Percentiles rank a stretch among this genome's conserved stretches.
Evolutionary conservation across 2,797 vertebrate species (phyloP).

Genomic region (Numenius phaeopus): DNA sequence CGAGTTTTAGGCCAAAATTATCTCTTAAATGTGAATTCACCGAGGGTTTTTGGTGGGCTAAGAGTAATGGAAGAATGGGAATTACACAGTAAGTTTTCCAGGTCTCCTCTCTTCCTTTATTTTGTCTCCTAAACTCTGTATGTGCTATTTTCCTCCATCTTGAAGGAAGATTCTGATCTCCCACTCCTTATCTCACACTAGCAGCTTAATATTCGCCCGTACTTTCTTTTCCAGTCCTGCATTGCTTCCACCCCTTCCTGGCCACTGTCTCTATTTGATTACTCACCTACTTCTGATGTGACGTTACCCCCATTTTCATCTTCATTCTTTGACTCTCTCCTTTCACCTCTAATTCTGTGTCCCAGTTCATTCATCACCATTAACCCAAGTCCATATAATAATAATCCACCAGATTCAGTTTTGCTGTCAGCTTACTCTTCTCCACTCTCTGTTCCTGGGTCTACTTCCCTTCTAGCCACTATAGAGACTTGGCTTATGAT

Average conservation of each 20-base stretch:
- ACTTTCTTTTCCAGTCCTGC: background rate
- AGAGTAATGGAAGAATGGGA: background rate
- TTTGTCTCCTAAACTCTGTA: background rate
- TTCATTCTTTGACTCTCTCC: background rate
- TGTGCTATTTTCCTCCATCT: background rate
- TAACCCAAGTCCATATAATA: background rate
- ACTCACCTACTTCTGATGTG: background rate
- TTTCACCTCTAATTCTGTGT: background rate
- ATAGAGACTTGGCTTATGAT: accelerated
- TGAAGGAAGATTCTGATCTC: background rate
- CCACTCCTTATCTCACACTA: background rate
- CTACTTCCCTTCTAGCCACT: background rate
- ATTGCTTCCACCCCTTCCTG: background rate
- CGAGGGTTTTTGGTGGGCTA: background rate
- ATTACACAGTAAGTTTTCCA: background rate
- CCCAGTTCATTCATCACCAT: background rate
- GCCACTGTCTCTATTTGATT: background rate
- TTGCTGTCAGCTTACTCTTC: background rate
- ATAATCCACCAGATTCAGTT: background rate
- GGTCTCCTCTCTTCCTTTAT: background rate
- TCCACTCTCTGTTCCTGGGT: background rate
- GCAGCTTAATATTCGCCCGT: background rate
- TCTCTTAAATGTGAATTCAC: background rate
- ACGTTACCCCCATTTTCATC: background rate
- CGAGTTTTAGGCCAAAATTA: background rate